Percentiles rank a stretch among this genome's conserved stretches.
phyloP scores from a whole-genome alignment of 2,113 vertebrate species.

The Columbina picui region DNA sequence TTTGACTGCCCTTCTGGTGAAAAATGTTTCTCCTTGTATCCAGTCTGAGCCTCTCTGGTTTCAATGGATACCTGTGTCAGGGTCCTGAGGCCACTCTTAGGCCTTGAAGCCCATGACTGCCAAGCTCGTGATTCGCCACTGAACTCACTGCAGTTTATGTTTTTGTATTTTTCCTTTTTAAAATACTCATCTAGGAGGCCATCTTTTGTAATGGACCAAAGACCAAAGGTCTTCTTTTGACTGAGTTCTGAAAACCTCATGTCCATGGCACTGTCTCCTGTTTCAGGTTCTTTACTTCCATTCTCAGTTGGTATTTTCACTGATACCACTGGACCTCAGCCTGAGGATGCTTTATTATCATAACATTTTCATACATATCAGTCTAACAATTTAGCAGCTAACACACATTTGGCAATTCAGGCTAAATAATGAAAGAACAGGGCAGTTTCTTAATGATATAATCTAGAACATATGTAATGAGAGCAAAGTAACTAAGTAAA shows the following conservation, averaged over 20 bases:
- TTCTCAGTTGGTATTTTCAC: neutral
- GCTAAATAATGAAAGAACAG: neutral
- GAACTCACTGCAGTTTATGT: too few species aligned
- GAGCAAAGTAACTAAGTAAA: neutral
- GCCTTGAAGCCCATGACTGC: too few species aligned
- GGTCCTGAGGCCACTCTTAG: neutral
- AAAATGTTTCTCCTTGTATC: neutral
- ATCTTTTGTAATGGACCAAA: neutral
- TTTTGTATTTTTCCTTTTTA: too few species aligned
- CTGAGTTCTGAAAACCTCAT: neutral
- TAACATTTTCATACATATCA: neutral
- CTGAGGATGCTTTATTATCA: neutral
- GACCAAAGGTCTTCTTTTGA: neutral
- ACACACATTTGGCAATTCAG: neutral
- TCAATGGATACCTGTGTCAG: neutral
- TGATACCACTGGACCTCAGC: neutral
- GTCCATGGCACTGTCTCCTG: rapidly evolving
- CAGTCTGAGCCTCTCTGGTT: neutral
- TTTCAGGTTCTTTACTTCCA: neutral
- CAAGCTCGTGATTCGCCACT: too few species aligned
- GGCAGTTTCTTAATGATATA: neutral
- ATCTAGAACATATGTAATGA: neutral
- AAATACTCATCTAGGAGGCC: neutral
- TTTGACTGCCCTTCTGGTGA: neutral
- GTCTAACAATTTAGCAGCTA: neutral